phyloP scores from a whole-genome alignment of 2,888 invertebrate species.

The Dryocosmus kuriphilus region DNA sequence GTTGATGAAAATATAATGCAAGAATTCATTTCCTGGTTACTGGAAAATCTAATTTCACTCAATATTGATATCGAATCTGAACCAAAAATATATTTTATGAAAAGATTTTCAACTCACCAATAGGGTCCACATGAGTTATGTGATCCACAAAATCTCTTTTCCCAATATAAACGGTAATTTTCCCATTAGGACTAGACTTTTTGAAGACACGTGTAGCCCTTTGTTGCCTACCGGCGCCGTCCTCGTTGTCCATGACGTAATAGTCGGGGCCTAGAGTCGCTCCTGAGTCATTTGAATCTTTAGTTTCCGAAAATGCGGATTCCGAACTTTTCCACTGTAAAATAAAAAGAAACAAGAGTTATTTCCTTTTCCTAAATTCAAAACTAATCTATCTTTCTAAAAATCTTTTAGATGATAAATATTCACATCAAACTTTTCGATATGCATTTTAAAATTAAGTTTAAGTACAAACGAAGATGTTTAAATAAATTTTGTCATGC shows the following conservation, averaged over 20 bases:
- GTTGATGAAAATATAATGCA: not conserved
- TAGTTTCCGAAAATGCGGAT: slow-evolving; percentile 65
- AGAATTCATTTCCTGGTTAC: not conserved
- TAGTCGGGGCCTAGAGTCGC: slow-evolving; percentile 60
- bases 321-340: slow-evolving; percentile 42
- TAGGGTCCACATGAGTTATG: slow-evolving; percentile 94
- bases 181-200: slow-evolving; percentile 74
- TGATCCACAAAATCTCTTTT: slow-evolving; percentile 96
- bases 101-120: slow-evolving; percentile 81
- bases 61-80: not conserved
- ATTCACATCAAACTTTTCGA: not conserved
- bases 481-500: not conserved
- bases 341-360: not conserved
- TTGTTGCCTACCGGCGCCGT: slow-evolving; percentile 71
- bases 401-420: not conserved
- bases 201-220: slow-evolving; percentile 74
- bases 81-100: not conserved
- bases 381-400: not conserved
- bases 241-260: slow-evolving; percentile 71
- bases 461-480: not conserved
- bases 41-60: not conserved
- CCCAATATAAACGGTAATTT: slow-evolving; percentile 93
- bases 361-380: not conserved
- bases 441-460: too few relatives aligned
- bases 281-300: slow-evolving; percentile 68